Evolutionary conservation across 1,140 invertebrate genomes (phyloP), one percentile per base, ranked within the genome.

Genomic region (Drosophila erecta): DNA sequence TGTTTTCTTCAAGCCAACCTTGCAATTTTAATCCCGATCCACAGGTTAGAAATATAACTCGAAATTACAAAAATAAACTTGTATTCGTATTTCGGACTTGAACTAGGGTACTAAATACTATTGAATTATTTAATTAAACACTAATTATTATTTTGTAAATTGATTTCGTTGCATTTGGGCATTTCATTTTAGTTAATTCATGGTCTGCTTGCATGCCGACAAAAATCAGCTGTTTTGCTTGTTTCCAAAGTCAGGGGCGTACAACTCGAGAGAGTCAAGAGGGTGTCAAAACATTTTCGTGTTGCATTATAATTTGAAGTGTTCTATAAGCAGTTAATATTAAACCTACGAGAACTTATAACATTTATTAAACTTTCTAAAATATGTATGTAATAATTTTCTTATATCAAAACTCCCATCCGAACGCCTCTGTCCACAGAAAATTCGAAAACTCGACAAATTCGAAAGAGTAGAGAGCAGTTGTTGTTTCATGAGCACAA

Each of bases 181-280:
- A 10, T 56, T 56, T 14, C 30, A 17, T 20, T 24, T 3, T 20
- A 15, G 1, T 12, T 17, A 14, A 33, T 50, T 30, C 8, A n/a
- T 11, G 22, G 10, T 15, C 5, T 12, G 15, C 14, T 27, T 11
- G 62, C 43, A 43, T 11, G 38, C 43, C 41, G 15, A 27, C 27
- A 11, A 22, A 15, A 55, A 80, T 41, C 77, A 80, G 71, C 77
- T 80, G 77, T 57, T 80, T 51, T 46, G 8, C 6, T 33, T 69
- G 41, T 27, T 44, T 33, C 4, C n/a, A 3, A 11, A 11, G 11
- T 4, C 54, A 62, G 55, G 8, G 54, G 24, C 59, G 54, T 30
- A 30, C 24, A 10, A 11, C 1, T 5, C 0, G 22, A n/a, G 8
- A 20, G 54, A 0, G 17, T 1, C 17, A 1, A 17, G 17, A 17